These are phyloP conservation scores for Phalanger gymnotis DNA, from an alignment of 2,797 vertebrate species.

Conservation along the genomic window DNA sequence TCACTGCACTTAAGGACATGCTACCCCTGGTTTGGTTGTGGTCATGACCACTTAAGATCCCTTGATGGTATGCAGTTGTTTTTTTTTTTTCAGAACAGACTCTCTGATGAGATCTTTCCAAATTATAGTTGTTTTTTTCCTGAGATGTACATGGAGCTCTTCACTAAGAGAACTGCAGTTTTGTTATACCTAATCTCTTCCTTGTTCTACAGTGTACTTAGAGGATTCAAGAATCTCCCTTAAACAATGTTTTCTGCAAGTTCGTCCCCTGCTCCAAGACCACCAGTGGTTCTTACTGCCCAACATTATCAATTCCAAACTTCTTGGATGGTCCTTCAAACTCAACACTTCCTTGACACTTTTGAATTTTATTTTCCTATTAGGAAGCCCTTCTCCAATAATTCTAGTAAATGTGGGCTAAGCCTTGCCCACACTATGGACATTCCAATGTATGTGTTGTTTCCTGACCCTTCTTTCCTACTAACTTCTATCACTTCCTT, in stretches of 20 bases:
- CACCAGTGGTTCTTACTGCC: not conserved
- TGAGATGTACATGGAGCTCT: not conserved
- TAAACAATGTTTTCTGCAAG: not conserved
- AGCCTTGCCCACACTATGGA: not conserved
- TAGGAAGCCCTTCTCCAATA: not conserved
- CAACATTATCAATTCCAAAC: not conserved
- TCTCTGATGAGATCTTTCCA: slow-evolving; percentile 36
- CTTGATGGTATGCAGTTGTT: slow-evolving; percentile 49
- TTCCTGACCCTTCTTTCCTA: too few relatives aligned
- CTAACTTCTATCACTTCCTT: not conserved
- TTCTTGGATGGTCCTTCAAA: not conserved
- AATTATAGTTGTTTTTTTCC: slow-evolving; percentile 41
- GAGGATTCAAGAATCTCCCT: not conserved
- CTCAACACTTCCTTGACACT: not conserved
- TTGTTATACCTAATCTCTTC: not conserved
- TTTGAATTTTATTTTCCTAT: not conserved
- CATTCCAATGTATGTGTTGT: accelerated
- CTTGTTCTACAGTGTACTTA: not conserved
- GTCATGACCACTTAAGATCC: slow-evolving; percentile 58
- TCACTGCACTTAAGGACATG: slow-evolving; percentile 62
- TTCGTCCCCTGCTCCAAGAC: not conserved
- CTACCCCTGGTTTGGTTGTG: slow-evolving; percentile 44
- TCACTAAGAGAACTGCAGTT: not conserved
- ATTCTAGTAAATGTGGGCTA: not conserved
- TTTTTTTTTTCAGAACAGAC: slow-evolving; percentile 65